A percentile compares a stretch with the other conserved stretches of the same genome.
phyloP scores from a whole-genome alignment of 1,140 invertebrate genomes.

The Charaxes varanes region DNA sequence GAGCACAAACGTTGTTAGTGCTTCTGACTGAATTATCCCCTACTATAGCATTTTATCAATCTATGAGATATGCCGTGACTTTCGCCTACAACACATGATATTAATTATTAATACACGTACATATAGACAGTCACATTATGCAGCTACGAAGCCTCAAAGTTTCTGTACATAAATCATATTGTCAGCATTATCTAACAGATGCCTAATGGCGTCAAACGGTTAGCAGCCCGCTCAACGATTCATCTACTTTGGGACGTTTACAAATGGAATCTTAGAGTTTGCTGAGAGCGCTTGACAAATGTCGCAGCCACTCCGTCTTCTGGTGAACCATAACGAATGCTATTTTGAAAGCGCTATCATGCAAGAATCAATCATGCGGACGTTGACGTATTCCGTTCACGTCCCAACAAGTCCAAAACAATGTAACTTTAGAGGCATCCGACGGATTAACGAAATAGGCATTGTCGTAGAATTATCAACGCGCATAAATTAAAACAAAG shows the following conservation, averaged over 20 bases:
- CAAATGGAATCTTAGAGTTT: conserved; percentile 10
- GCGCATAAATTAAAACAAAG: background rate
- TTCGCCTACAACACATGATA: too few relatives aligned
- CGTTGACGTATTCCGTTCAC: conserved; percentile 3
- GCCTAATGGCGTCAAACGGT: conserved; percentile 7
- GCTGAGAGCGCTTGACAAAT: conserved; percentile 10
- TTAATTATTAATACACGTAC: too few relatives aligned
- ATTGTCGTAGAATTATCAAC: conserved; percentile 1
- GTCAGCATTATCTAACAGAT: background rate
- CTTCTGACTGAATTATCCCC: too few relatives aligned
- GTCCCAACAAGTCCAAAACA: background rate
- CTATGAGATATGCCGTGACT: too few relatives aligned
- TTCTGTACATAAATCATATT: background rate
- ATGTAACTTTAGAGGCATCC: conserved; percentile 1
- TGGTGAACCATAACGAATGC: conserved; percentile 6
- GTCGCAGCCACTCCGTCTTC: conserved; percentile 4
- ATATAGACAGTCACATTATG: too few relatives aligned
- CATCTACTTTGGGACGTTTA: conserved; percentile 9
- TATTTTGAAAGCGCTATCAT: conserved; percentile 5
- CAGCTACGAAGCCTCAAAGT: too few relatives aligned
- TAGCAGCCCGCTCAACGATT: conserved; percentile 9
- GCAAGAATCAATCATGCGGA: conserved; percentile 2
- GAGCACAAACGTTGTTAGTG: too few relatives aligned
- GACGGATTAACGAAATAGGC: conserved; percentile 2
- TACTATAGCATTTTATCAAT: too few relatives aligned